Conservation (phyloP, 2,888 invertebrate species). For the Orthosia cruda region DNA sequence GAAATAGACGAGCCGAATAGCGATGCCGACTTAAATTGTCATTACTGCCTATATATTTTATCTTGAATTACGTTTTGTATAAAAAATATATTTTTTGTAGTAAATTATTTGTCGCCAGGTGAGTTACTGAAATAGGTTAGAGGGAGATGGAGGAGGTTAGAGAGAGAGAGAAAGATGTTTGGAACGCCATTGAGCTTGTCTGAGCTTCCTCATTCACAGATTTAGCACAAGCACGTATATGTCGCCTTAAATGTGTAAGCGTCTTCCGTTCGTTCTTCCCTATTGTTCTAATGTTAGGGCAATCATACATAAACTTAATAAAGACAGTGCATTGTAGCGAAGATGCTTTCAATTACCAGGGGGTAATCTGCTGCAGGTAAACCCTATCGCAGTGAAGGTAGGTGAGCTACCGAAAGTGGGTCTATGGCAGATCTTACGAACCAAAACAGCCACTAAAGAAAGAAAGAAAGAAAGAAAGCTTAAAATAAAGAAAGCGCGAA, state of each 20-base stretch:
- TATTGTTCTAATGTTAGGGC: neutral
- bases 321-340: neutral
- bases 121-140: constrained; percentile 48
- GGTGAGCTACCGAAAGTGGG: no score
- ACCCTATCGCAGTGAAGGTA: no score
- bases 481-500: no score
- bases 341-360: no score
- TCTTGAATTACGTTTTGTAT: constrained; percentile 42
- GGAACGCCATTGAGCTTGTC: constrained; percentile 23
- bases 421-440: no score
- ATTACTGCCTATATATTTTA: constrained; percentile 52
- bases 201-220: constrained; percentile 17
- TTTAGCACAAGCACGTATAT: constrained; percentile 16
- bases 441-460: no score
- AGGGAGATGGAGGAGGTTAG: constrained; percentile 7
- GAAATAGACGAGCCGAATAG: constrained; percentile 56
- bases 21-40: constrained; percentile 46
- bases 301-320: neutral
- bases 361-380: no score
- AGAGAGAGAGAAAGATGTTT: constrained; percentile 1
- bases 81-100: constrained; percentile 24
- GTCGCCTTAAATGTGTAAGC: neutral
- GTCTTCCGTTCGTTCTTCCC: no score
- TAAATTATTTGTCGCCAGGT: constrained; percentile 50
- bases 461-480: no score